phyloP scores from a whole-genome alignment of 2,888 invertebrate species.

The Lasioglossum oenotherae region DNA sequence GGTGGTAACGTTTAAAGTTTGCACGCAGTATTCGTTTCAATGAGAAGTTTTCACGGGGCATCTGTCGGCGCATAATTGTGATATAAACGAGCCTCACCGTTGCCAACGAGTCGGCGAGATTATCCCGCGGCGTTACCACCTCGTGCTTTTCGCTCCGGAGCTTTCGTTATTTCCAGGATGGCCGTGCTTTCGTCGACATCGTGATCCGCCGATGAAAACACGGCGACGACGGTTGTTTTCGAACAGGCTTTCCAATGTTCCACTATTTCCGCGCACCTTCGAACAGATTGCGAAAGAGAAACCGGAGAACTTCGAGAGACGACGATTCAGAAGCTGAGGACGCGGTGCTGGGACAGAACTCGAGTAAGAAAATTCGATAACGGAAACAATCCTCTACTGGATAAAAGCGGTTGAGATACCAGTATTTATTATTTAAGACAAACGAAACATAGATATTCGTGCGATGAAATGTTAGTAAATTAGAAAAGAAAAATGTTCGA shows the following conservation, averaged over 20 bases:
- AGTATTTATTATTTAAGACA: not conserved
- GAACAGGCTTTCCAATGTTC: slow-evolving; percentile 11
- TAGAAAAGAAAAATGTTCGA: not conserved
- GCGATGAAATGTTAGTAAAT: not conserved
- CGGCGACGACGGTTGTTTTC: not conserved
- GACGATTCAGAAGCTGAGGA: not conserved
- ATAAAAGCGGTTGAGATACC: not conserved
- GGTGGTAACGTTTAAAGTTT: not conserved
- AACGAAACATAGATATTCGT: not conserved
- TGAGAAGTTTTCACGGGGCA: not conserved
- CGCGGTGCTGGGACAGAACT: not conserved
- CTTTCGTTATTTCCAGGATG: slow-evolving; percentile 4
- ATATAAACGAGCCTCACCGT: not conserved
- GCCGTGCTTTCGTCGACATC: not conserved
- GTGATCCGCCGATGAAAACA: slow-evolving; percentile 8
- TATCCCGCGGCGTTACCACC: not conserved
- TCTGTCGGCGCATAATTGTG: not conserved
- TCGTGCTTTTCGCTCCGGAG: not conserved
- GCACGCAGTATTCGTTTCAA: not conserved
- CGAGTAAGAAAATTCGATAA: not conserved
- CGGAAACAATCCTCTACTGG: not conserved
- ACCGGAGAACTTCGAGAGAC: not conserved
- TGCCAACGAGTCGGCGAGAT: not conserved
- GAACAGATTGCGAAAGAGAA: not conserved
- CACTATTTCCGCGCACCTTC: slow-evolving; percentile 18